Conservation (phyloP, 2,888 invertebrate genomes). For the Trichacis sp. region DNA sequence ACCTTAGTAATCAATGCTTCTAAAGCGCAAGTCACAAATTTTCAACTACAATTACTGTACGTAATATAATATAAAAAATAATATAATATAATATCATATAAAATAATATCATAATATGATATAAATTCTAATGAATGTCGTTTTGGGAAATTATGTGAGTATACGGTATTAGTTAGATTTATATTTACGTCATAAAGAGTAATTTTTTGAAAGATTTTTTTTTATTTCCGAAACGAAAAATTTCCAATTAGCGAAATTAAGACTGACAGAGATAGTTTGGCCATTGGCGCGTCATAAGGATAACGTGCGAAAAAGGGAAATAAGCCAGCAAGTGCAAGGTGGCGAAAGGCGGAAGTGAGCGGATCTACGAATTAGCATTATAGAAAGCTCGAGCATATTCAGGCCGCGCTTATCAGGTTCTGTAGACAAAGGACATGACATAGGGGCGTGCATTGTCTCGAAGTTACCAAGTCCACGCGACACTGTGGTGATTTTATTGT, state of each 20-base stretch:
- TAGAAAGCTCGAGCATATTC: conserved; percentile 39
- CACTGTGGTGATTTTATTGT: conserved; percentile 35
- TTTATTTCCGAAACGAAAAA: conserved; percentile 17
- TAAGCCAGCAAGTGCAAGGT: conserved; percentile 29
- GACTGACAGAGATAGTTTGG: conserved; percentile 1
- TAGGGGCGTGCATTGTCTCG: conserved; percentile 32
- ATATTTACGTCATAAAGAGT: too few relatives aligned
- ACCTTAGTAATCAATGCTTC: too few relatives aligned
- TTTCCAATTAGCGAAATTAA: conserved; percentile 31
- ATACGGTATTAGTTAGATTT: too few relatives aligned
- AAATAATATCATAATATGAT: too few relatives aligned
- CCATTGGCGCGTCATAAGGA: conserved; percentile 12
- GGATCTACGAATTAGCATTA: conserved; percentile 40
- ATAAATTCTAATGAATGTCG: too few relatives aligned
- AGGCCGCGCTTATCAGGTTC: conserved; percentile 36
- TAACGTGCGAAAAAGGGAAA: conserved; percentile 25
- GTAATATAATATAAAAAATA: too few relatives aligned
- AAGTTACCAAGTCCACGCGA: conserved; percentile 30
- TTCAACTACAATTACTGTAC: too few relatives aligned
- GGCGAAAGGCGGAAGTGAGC: too few relatives aligned
- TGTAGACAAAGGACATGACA: conserved; percentile 36
- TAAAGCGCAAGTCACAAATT: too few relatives aligned
- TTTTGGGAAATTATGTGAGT: too few relatives aligned
- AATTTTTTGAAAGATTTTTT: too few relatives aligned
- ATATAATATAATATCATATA: too few relatives aligned